Evolutionary conservation across 2,113 vertebrate genomes (phyloP).

Genomic region (Cisticola juncidis): DNA sequence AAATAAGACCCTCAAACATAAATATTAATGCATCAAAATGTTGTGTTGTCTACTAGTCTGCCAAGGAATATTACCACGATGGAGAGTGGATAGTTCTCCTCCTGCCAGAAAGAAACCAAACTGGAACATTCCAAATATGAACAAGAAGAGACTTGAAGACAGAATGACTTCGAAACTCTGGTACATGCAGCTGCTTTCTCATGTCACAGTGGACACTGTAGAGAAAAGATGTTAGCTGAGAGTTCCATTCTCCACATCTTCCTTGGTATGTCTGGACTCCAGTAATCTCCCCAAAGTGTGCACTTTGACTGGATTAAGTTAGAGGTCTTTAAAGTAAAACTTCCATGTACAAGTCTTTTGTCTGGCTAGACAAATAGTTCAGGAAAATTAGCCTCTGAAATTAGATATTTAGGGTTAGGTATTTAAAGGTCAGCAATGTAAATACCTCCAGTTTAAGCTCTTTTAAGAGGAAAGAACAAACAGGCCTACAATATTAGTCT

Average conservation of each 20-base stretch:
- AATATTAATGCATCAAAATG: neutral
- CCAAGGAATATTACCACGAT: neutral
- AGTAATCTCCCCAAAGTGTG: neutral
- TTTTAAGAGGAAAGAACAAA: neutral
- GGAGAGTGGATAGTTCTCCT: neutral
- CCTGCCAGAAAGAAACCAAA: neutral
- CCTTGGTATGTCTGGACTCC: neutral
- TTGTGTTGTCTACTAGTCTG: neutral
- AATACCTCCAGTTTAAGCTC: neutral
- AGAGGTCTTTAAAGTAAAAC: neutral
- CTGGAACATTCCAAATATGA: neutral
- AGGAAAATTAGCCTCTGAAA: neutral
- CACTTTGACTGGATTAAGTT: neutral
- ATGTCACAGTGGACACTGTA: neutral
- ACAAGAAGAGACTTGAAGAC: neutral
- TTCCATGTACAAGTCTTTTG: neutral
- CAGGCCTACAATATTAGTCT: neutral
- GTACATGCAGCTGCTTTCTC: neutral
- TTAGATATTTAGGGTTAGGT: neutral
- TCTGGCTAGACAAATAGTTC: neutral
- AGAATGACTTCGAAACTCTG: neutral
- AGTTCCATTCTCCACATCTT: neutral
- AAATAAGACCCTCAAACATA: constrained; percentile 25
- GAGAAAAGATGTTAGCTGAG: neutral
- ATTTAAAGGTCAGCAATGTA: neutral